Percentiles rank a stretch among this genome's conserved stretches.
phyloP scores from a whole-genome alignment of 2,797 vertebrate genomes.

The Leptatherina wallacei region DNA sequence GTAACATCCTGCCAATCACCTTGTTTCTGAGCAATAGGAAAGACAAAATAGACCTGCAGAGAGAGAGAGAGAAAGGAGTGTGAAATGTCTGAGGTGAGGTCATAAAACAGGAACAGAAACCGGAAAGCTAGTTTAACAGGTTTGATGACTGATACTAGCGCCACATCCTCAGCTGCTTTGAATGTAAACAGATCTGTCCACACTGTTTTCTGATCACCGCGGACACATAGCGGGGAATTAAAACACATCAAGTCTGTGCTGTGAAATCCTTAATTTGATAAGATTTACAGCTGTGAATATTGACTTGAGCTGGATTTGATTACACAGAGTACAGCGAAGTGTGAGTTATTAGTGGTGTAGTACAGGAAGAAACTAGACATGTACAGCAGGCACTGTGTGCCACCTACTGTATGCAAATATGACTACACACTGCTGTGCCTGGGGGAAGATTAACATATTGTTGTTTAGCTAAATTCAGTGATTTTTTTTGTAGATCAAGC shows the following conservation, averaged over 20 bases:
- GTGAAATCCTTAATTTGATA: neutral
- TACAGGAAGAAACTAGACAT: neutral
- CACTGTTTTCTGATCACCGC: neutral
- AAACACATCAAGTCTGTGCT: neutral
- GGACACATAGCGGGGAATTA: neutral
- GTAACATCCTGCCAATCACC: constrained; percentile 7
- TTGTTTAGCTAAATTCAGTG: neutral
- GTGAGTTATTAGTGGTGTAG: neutral
- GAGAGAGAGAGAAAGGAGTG: neutral
- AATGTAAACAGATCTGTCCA: constrained; percentile 65
- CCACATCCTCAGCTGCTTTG: constrained; percentile 48
- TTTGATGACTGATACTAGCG: constrained; percentile 53
- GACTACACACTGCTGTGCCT: constrained; percentile 27
- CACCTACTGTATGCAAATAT: constrained; percentile 60
- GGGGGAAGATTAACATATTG: neutral
- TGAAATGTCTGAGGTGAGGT: constrained; percentile 7
- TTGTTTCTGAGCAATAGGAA: constrained; percentile 30
- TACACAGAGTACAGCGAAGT: neutral
- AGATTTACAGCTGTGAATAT: neutral
- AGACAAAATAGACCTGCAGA: neutral
- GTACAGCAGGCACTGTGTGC: constrained; percentile 13
- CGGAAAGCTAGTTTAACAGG: constrained; percentile 68
- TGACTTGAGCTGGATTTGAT: neutral
- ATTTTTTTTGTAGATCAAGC: neutral
- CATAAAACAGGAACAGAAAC: constrained; percentile 81